phyloP scores from a whole-genome alignment of 2,888 invertebrate species.

The Pheosia gnoma region DNA sequence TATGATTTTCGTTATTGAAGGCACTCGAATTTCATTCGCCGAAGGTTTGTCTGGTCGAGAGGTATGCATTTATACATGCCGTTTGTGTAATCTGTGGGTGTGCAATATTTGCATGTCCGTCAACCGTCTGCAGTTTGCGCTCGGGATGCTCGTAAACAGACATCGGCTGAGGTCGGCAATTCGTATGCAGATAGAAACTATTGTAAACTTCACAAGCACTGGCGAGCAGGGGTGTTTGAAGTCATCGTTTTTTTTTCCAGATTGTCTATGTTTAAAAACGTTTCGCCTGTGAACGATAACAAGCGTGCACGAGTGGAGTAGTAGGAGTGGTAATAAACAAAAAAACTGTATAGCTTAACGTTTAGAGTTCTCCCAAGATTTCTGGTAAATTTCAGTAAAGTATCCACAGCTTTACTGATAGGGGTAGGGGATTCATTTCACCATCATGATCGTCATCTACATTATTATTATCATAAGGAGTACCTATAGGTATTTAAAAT shows the following conservation, averaged over 20 bases:
- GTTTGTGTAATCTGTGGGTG: conserved; percentile 36
- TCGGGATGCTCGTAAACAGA: conserved; percentile 48
- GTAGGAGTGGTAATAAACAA: too few species aligned
- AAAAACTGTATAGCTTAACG: too few species aligned
- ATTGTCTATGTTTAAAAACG: too few species aligned
- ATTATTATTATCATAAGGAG: too few species aligned
- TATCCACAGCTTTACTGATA: too few species aligned
- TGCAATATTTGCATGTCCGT: conserved; percentile 49
- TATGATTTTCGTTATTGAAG: conserved; percentile 17
- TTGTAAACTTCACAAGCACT: conserved; percentile 11
- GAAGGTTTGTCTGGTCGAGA: conserved; percentile 20
- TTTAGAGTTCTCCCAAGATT: too few species aligned
- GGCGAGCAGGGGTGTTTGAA: neutral
- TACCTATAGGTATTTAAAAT: too few species aligned
- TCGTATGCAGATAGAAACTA: conserved; percentile 64
- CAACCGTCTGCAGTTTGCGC: conserved; percentile 42
- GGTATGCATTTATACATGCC: conserved; percentile 18
- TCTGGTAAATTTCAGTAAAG: too few species aligned
- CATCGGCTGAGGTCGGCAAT: conserved; percentile 47
- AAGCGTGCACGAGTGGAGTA: too few species aligned
- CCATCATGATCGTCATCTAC: too few species aligned
- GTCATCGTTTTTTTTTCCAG: neutral
- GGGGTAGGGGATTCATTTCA: too few species aligned
- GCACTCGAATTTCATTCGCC: conserved; percentile 24
- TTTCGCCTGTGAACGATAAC: too few species aligned